phyloP scores from a whole-genome alignment of 2,797 vertebrate genomes.

The Caiman crocodilus region DNA sequence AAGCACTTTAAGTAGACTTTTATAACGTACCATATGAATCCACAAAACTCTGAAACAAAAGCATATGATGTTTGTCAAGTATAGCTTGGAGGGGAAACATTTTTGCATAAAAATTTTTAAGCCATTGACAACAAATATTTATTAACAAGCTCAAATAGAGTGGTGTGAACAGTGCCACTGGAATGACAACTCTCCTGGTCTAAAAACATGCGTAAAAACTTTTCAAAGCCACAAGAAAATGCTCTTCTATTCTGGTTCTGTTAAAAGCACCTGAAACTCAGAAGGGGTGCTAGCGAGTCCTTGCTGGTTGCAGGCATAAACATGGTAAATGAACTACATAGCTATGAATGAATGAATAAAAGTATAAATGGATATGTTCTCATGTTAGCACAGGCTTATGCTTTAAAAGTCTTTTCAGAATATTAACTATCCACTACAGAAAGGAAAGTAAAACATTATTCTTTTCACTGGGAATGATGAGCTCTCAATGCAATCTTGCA shows the following conservation, averaged over 20 bases:
- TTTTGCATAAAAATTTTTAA: neutral
- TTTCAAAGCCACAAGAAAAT: neutral
- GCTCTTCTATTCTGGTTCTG: neutral
- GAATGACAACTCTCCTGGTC: neutral
- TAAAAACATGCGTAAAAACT: neutral
- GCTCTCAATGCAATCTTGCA: neutral
- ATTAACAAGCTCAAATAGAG: neutral
- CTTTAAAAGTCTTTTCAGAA: neutral
- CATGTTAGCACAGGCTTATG: rapidly evolving
- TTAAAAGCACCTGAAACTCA: neutral
- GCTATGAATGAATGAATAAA: neutral
- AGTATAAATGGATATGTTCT: neutral
- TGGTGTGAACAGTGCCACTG: neutral
- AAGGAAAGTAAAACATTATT: neutral
- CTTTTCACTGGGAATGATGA: neutral
- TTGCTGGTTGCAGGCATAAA: neutral
- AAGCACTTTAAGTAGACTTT: neutral
- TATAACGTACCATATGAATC: neutral
- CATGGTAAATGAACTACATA: neutral
- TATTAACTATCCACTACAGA: neutral
- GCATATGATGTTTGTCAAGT: neutral
- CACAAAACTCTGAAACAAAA: neutral
- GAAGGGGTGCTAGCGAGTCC: neutral
- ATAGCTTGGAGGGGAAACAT: neutral
- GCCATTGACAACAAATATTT: neutral